These are phyloP conservation scores for Volucella zonaria DNA, from an alignment of 2,888 invertebrate species.

Conservation along the genomic window DNA sequence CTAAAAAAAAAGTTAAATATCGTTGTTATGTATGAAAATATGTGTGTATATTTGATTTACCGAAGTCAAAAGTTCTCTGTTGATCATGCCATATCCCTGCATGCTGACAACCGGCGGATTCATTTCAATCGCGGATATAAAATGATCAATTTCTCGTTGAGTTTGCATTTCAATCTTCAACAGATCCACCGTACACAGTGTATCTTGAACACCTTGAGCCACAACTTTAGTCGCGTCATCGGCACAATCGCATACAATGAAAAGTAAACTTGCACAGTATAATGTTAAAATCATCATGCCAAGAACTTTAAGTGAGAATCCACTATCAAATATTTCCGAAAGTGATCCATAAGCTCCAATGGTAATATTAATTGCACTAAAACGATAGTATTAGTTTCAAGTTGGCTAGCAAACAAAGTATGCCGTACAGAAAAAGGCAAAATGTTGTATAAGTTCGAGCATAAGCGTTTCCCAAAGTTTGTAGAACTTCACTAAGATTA, in stretches of 20 bases:
- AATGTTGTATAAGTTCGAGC: constrained; percentile 87
- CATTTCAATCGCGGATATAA: constrained; percentile 87
- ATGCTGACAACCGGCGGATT: constrained; percentile 87
- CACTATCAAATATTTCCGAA: constrained; percentile 87
- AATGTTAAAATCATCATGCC: constrained; percentile 86
- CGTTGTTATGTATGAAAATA: background rate
- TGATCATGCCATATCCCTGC: constrained; percentile 86
- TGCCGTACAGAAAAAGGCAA: constrained; percentile 85
- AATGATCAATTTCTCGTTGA: constrained; percentile 87
- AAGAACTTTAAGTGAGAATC: constrained; percentile 87
- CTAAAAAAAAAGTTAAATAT: constrained; percentile 81
- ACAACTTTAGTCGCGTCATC: constrained; percentile 86
- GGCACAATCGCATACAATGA: constrained; percentile 87
- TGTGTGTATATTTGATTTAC: constrained; percentile 80
- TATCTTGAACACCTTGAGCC: constrained; percentile 86
- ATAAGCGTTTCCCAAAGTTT: constrained; percentile 87
- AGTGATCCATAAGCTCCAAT: constrained; percentile 87
- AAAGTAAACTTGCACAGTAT: constrained; percentile 85
- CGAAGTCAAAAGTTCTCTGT: constrained; percentile 86
- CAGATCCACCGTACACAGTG: constrained; percentile 85
- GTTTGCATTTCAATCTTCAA: constrained; percentile 84
- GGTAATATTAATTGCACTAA: constrained; percentile 86
- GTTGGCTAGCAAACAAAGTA: background rate
- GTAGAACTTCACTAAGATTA: constrained; percentile 86
- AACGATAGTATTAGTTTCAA: background rate